Evolutionary conservation across 2,888 invertebrate species (phyloP).

Genomic region (Drosophila parthenogenetica): DNA sequence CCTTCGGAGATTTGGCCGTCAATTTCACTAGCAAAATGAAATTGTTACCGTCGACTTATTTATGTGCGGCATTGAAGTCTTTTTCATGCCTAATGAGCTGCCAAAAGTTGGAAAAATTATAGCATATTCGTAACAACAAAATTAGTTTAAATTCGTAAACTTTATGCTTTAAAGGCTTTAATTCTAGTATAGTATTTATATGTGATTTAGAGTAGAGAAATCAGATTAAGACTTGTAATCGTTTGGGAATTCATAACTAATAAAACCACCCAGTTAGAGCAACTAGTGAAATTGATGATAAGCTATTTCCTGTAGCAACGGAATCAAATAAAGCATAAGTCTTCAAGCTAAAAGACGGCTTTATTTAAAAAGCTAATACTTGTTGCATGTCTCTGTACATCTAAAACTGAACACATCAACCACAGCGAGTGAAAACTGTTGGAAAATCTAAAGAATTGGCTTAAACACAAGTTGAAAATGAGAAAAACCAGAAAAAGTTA

Average conservation of each 20-base stretch:
- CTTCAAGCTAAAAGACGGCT: constrained; percentile 36
- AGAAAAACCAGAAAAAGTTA: constrained; percentile 8
- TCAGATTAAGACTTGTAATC: too few species aligned
- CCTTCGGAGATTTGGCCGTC: constrained; percentile 52
- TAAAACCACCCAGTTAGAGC: constrained; percentile 2
- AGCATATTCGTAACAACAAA: neutral
- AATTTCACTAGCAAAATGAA: constrained; percentile 71
- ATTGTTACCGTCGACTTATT: constrained; percentile 70
- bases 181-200: neutral
- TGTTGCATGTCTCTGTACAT: constrained; percentile 6
- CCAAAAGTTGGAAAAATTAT: constrained; percentile 37
- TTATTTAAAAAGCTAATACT: constrained; percentile 24
- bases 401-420: constrained; percentile 30
- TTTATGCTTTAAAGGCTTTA: neutral
- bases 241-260: neutral
- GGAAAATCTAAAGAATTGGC: constrained; percentile 33
- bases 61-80: constrained; percentile 58
- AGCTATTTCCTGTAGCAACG: constrained; percentile 30
- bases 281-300: neutral
- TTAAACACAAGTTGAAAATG: neutral
- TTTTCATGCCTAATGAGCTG: constrained; percentile 60
- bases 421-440: constrained; percentile 37
- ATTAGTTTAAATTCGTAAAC: neutral
- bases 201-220: too few species aligned
- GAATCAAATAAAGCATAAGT: constrained; percentile 32